Conservation (phyloP, 2,888 invertebrate species). For the Idaea dimidiata region DNA sequence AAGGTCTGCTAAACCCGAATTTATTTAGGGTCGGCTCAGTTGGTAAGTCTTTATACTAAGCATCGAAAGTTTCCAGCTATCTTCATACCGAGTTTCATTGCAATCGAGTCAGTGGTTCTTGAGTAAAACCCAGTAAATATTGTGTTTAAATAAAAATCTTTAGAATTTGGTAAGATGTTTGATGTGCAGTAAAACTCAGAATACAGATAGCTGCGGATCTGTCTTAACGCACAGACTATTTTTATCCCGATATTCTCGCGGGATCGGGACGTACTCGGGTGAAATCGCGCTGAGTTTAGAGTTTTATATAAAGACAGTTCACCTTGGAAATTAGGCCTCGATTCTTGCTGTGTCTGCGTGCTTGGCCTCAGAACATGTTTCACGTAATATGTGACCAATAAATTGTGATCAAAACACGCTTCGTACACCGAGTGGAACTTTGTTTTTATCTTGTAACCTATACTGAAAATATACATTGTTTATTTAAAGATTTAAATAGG, state of each 20-base stretch:
- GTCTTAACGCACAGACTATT: too few species aligned
- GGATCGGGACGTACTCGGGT: too few species aligned
- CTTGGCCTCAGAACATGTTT: constrained; percentile 46
- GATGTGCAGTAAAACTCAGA: too few species aligned
- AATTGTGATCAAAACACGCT: constrained; percentile 51
- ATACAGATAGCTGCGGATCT: too few species aligned
- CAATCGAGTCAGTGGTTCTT: constrained; percentile 12
- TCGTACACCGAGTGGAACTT: constrained; percentile 51
- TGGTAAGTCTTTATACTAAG: not conserved
- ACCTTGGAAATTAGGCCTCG: constrained; percentile 53
- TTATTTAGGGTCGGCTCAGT: not conserved
- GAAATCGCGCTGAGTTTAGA: too few species aligned
- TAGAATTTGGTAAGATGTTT: too few species aligned
- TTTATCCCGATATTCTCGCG: too few species aligned
- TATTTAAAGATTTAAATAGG: too few species aligned
- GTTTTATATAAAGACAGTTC: too few species aligned
- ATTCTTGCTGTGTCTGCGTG: constrained; percentile 34
- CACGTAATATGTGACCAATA: constrained; percentile 48
- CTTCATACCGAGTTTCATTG: not conserved
- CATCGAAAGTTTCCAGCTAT: not conserved
- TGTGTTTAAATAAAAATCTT: too few species aligned
- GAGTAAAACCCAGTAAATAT: too few species aligned
- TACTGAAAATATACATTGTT: constrained; percentile 48
- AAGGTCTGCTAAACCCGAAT: not conserved
- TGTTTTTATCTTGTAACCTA: constrained; percentile 52